These are phyloP conservation scores for Ophioninae sp. DNA, from an alignment of 2,888 invertebrate species.

Conservation along the genomic window DNA sequence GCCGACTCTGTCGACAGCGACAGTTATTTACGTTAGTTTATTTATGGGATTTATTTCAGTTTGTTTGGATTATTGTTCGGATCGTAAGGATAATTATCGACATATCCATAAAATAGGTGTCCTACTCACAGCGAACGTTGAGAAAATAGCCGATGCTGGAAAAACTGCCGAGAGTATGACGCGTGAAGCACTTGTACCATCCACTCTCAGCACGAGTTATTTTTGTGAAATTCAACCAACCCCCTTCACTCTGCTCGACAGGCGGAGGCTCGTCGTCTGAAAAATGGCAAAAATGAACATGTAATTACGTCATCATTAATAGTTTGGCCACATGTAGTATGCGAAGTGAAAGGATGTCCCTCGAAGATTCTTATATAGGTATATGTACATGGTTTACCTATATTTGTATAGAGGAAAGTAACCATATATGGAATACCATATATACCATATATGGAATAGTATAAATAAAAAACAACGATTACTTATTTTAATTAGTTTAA, in stretches of 20 bases:
- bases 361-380: not conserved
- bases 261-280: slow-evolving; percentile 79
- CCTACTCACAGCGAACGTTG: slow-evolving; percentile 91
- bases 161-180: slow-evolving; percentile 91
- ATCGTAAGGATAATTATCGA: not conserved
- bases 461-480: no score
- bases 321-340: not conserved
- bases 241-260: slow-evolving; percentile 88
- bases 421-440: no score
- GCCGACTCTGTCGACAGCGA: no score
- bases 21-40: no score
- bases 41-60: no score
- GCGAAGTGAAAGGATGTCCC: not conserved
- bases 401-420: no score
- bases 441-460: no score
- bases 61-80: no score
- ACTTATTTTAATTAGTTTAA: no score
- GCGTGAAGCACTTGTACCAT: slow-evolving; percentile 95
- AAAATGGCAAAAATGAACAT: slow-evolving; percentile 64
- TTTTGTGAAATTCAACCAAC: slow-evolving; percentile 92
- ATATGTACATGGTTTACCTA: not conserved
- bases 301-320: not conserved
- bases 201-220: slow-evolving; percentile 92
- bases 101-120: slow-evolving; percentile 11
- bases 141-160: slow-evolving; percentile 95